Evolutionary conservation across 1,140 invertebrate species (phyloP).

Genomic region (Paraescarpia echinospica): DNA sequence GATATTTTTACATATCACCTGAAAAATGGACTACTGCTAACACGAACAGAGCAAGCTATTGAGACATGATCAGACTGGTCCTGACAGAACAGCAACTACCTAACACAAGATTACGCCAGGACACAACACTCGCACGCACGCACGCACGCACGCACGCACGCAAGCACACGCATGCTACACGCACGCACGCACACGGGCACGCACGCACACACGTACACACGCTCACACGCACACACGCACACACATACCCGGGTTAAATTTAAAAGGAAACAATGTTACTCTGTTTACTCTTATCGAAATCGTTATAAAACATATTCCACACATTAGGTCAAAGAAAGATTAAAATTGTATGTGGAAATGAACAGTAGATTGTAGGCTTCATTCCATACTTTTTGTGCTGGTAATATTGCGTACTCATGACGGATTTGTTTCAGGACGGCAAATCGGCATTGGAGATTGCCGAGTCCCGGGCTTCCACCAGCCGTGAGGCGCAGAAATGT

Average conservation of each 20-base stretch:
- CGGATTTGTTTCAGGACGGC: conserved; percentile 32
- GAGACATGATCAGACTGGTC: too few relatives aligned
- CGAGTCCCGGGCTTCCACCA: conserved; percentile 26
- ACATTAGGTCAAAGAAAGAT: not conserved
- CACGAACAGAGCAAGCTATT: too few relatives aligned
- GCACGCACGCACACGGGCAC: too few relatives aligned
- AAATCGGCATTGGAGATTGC: conserved; percentile 39
- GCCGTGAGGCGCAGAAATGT: conserved; percentile 33
- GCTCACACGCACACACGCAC: not conserved
- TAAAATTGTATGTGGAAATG: not conserved
- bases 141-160: too few relatives aligned
- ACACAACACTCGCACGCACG: too few relatives aligned
- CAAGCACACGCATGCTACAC: too few relatives aligned
- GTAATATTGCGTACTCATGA: not conserved
- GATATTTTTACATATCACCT: too few relatives aligned
- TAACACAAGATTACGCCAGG: too few relatives aligned
- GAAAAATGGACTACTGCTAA: too few relatives aligned
- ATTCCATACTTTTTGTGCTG: not conserved
- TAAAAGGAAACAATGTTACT: not conserved
- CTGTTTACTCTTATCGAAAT: not conserved
- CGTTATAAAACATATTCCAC: not conserved
- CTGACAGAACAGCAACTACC: too few relatives aligned
- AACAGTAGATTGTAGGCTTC: not conserved
- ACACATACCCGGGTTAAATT: not conserved
- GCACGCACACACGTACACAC: too few relatives aligned